A percentile compares a stretch with the other conserved stretches of the same genome.
Conservation (phyloP, 2,888 invertebrate species). For the Apamea epomidion region DNA sequence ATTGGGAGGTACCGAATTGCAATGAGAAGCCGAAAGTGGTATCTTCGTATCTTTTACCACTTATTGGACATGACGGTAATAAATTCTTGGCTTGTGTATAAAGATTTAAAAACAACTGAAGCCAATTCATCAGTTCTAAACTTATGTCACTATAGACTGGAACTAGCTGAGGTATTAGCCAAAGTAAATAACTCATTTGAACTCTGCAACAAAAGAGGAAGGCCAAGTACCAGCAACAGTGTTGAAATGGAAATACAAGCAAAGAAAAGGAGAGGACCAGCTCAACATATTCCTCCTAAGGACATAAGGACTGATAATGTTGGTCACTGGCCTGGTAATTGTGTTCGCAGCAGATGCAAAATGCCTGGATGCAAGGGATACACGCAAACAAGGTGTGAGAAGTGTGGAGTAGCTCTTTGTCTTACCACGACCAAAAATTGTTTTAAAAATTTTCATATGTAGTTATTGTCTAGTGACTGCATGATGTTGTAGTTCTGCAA, state of each 20-base stretch:
- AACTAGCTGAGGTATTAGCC: constrained; percentile 72
- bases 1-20: constrained; percentile 66
- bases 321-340: constrained; percentile 69
- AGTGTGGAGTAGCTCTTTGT: constrained; percentile 71
- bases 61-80: constrained; percentile 72
- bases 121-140: constrained; percentile 64
- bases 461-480: no score
- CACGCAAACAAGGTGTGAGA: constrained; percentile 71
- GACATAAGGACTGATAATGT: constrained; percentile 70
- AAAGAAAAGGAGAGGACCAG: constrained; percentile 68
- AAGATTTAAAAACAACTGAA: constrained; percentile 59
- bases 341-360: constrained; percentile 70
- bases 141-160: constrained; percentile 70
- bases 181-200: constrained; percentile 56
- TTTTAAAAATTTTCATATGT: no score
- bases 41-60: constrained; percentile 72
- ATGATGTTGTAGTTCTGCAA: no score
- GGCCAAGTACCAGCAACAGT: constrained; percentile 69
- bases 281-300: constrained; percentile 69
- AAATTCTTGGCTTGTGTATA: constrained; percentile 72
- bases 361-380: constrained; percentile 71
- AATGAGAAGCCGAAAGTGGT: constrained; percentile 62
- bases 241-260: constrained; percentile 70
- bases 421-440: constrained; percentile 66
- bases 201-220: constrained; percentile 71